Percentiles rank a stretch among this genome's conserved stretches.
phyloP scores from a whole-genome alignment of 2,888 invertebrate species.

The Cepaea hortensis region DNA sequence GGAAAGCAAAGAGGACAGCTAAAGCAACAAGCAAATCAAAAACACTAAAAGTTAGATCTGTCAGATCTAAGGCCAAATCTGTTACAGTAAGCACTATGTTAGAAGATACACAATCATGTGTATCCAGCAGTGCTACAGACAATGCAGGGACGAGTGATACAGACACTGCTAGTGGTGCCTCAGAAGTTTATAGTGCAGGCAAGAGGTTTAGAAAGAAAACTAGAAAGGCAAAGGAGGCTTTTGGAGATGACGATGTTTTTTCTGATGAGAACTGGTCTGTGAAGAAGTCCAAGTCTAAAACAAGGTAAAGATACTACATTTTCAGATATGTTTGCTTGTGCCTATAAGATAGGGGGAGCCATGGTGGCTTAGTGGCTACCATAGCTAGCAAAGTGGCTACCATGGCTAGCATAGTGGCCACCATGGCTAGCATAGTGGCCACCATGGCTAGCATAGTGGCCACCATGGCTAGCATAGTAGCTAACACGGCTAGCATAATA shows the following conservation, averaged over 20 bases:
- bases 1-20: conserved; percentile 8
- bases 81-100: not conserved
- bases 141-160: not conserved
- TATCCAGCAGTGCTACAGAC: not conserved
- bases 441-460: no score
- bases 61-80: not conserved
- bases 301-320: conserved; percentile 1
- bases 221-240: conserved; percentile 36
- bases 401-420: no score
- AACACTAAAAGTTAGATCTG: not conserved
- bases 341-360: not conserved
- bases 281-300: conserved; percentile 44
- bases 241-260: conserved; percentile 43
- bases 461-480: no score
- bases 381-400: no score
- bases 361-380: no score
- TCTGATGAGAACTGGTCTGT: conserved; percentile 37
- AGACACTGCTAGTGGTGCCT: not conserved
- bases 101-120: not conserved
- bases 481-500: no score
- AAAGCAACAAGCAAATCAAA: not conserved
- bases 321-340: not conserved
- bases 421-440: no score
- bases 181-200: not conserved
- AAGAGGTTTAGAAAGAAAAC: conserved; percentile 44